Percentiles rank a stretch among this genome's conserved stretches.
phyloP scores from a whole-genome alignment of 2,113 vertebrate species.

The Naja naja region DNA sequence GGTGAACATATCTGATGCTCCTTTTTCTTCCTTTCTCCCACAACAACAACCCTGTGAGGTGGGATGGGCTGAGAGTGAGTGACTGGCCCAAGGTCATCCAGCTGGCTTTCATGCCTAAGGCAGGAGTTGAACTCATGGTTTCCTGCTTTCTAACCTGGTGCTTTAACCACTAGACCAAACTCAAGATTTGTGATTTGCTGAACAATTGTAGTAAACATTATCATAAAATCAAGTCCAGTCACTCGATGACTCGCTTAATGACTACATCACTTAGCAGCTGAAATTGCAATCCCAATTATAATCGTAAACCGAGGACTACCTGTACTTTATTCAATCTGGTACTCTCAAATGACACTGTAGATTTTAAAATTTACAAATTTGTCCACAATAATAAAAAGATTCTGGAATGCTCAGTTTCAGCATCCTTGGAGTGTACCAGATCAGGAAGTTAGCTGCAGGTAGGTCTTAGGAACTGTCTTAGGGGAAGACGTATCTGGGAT shows the following conservation, averaged over 20 bases:
- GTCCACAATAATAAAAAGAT: background rate
- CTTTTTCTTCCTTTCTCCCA: background rate
- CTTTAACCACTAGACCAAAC: background rate
- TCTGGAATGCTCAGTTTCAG: background rate
- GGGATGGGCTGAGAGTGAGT: background rate
- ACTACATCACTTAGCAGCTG: background rate
- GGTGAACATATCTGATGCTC: background rate
- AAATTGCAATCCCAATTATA: too few relatives aligned
- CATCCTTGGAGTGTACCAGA: background rate
- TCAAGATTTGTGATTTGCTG: background rate
- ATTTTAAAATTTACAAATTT: background rate
- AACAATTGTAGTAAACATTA: background rate
- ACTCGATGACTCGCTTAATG: background rate
- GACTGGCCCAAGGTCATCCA: background rate
- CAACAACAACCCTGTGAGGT: background rate
- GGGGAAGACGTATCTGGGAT: background rate
- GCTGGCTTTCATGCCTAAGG: background rate
- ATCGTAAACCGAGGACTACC: too few relatives aligned
- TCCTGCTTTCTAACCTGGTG: background rate
- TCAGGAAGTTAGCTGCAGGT: background rate
- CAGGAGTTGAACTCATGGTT: background rate
- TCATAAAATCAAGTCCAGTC: background rate
- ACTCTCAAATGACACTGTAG: background rate
- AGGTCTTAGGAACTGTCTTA: background rate
- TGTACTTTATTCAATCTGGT: background rate